A percentile compares a stretch with the other conserved stretches of the same genome.
phyloP scores from a whole-genome alignment of 2,888 invertebrate species.

The Coecobrya sp. region DNA sequence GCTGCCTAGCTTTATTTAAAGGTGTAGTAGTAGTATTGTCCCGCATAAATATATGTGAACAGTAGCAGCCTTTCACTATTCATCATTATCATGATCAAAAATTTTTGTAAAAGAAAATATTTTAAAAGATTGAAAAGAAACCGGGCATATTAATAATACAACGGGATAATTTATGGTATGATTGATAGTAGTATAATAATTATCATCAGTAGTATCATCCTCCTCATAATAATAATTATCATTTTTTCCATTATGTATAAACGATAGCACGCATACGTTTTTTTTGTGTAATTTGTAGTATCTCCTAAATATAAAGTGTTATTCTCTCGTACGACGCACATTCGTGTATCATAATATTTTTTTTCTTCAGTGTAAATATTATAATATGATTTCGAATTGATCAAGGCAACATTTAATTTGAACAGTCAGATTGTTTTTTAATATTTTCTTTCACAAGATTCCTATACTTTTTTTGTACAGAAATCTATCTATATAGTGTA shows the following conservation, averaged over 20 bases:
- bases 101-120: too few species aligned
- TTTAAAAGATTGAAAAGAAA: not conserved
- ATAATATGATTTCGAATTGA: conserved; percentile 78
- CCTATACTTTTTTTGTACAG: conserved; percentile 15
- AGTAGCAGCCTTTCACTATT: not conserved
- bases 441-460: conserved; percentile 74
- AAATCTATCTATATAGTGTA: conserved; percentile 3
- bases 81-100: too few species aligned
- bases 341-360: conserved; percentile 71
- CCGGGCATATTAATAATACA: not conserved
- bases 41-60: too few species aligned
- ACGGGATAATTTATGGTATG: conserved; percentile 9
- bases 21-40: not conserved
- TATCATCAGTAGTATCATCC: not conserved
- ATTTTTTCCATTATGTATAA: conserved; percentile 57
- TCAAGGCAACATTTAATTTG: conserved; percentile 83
- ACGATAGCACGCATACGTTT: conserved; percentile 81
- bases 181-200: not conserved
- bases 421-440: conserved; percentile 83
- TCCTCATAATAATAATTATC: not conserved
- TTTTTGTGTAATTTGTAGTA: conserved; percentile 34
- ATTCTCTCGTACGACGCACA: conserved; percentile 77
- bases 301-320: conserved; percentile 80
- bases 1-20: too few species aligned
- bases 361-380: conserved; percentile 33